Evolutionary conservation across 2,113 vertebrate species (phyloP).

Genomic region (Bos javanicus): DNA sequence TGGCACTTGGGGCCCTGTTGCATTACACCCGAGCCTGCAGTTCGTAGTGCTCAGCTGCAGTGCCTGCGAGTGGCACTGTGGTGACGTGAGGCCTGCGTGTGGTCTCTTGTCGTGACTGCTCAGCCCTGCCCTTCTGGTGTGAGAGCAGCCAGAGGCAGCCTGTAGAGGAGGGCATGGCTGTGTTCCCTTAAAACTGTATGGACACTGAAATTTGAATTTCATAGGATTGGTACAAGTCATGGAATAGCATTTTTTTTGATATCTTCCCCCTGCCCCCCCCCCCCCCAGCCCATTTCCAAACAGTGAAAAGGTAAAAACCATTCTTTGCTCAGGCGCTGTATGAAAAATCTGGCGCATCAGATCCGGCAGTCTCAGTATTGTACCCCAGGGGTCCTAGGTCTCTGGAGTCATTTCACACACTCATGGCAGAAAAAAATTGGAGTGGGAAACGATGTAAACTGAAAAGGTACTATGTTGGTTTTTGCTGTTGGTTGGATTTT

Average conservation of each 20-base stretch:
- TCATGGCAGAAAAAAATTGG: not conserved
- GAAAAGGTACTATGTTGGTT: not conserved
- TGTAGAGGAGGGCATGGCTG: accelerated
- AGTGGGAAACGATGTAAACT: not conserved
- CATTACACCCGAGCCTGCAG: accelerated
- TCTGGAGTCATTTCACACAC: not conserved
- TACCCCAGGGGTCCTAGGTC: not conserved
- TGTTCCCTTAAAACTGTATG: not conserved
- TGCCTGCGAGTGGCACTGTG: too few relatives aligned
- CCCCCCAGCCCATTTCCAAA: not conserved
- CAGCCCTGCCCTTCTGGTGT: not conserved
- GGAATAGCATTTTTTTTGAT: not conserved
- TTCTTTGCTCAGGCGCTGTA: not conserved
- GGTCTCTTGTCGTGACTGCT: not conserved
- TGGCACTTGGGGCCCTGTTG: not conserved
- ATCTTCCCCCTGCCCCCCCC: not conserved
- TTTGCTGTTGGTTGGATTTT: not conserved
- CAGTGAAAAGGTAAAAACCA: not conserved
- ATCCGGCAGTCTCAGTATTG: not conserved
- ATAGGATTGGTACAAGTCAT: not conserved
- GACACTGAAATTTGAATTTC: not conserved
- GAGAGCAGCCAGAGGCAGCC: not conserved
- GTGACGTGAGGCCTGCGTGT: accelerated
- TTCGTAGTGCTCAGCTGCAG: too few relatives aligned
- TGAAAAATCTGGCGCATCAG: not conserved